Percentiles rank a stretch among this genome's conserved stretches.
Evolutionary conservation across 2,113 vertebrate species (phyloP).

Genomic region (Oryzias celebensis): DNA sequence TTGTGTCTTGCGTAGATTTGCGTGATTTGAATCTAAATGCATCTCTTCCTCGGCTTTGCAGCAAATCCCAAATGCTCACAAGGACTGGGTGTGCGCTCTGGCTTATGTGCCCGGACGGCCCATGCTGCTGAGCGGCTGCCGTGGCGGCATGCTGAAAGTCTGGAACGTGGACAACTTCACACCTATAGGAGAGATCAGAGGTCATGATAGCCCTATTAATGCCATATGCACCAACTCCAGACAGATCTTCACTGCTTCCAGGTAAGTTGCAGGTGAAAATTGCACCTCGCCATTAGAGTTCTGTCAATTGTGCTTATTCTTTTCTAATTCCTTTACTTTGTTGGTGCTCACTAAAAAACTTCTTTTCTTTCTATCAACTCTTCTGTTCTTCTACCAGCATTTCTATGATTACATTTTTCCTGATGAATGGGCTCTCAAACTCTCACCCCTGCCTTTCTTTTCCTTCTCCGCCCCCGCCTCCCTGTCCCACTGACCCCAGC

Average conservation of each 20-base stretch:
- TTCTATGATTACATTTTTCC: conserved; percentile 14
- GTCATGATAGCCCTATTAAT: conserved; percentile 95
- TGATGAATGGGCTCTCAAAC: conserved; percentile 31
- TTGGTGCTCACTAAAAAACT: neutral
- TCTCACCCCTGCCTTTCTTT: conserved; percentile 40
- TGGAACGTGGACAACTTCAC: conserved; percentile 97
- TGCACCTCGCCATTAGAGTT: no score
- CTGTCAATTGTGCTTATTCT: no score
- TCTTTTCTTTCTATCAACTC: neutral
- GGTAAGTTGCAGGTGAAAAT: conserved; percentile 67
- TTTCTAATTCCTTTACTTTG: no score
- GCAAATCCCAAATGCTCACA: conserved; percentile 98
- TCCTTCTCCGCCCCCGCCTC: conserved; percentile 15
- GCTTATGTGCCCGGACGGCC: conserved; percentile 89
- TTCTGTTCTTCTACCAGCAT: conserved; percentile 20
- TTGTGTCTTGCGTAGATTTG: neutral
- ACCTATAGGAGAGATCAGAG: conserved; percentile 91
- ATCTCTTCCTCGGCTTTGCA: conserved; percentile 54
- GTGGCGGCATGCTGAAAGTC: conserved; percentile 91
- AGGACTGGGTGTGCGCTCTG: conserved; percentile 97
- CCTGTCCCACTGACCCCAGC: conserved; percentile 70
- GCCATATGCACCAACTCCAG: conserved; percentile 94
- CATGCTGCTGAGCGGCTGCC: conserved; percentile 92
- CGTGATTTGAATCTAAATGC: neutral
- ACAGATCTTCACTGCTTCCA: conserved; percentile 96